Percentiles rank a stretch among this genome's conserved stretches.
These are phyloP conservation scores for Dryobotodes eremita DNA, from an alignment of 2,888 invertebrate species.

Conservation along the genomic window DNA sequence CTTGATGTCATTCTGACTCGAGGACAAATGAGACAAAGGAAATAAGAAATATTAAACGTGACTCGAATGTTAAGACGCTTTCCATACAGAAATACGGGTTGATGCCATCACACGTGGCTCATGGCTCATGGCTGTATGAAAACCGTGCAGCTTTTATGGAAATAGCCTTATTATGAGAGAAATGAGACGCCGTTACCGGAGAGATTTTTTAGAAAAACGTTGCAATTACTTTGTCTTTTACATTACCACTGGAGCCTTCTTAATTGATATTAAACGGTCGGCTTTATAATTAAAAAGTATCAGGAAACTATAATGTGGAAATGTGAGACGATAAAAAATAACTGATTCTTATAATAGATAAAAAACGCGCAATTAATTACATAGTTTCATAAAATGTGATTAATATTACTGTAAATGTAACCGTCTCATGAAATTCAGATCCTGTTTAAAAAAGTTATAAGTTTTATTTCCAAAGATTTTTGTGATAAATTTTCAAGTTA, in stretches of 20 bases:
- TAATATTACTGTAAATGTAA: not conserved
- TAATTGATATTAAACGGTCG: slow-evolving; percentile 54
- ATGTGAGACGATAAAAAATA: slow-evolving; percentile 17
- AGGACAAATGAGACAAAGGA: slow-evolving; percentile 89
- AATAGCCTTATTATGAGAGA: slow-evolving; percentile 79
- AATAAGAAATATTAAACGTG: slow-evolving; percentile 91
- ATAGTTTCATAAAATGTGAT: slow-evolving; percentile 11
- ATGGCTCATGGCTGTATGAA: slow-evolving; percentile 79
- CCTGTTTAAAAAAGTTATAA: not conserved
- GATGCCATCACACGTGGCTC: slow-evolving; percentile 78
- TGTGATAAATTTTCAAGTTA: not conserved
- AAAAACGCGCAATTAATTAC: not conserved
- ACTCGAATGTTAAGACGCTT: slow-evolving; percentile 85
- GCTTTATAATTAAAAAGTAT: slow-evolving; percentile 27
- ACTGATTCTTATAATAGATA: not conserved
- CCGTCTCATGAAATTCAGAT: not conserved
- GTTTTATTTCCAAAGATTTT: not conserved
- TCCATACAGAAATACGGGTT: slow-evolving; percentile 82
- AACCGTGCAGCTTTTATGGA: slow-evolving; percentile 82
- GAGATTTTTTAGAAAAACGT: slow-evolving; percentile 73
- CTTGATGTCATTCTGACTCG: slow-evolving; percentile 85
- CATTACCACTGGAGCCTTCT: not conserved
- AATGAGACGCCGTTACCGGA: slow-evolving; percentile 72
- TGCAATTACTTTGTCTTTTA: slow-evolving; percentile 64
- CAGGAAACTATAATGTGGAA: slow-evolving; percentile 21